These are phyloP conservation scores for Tethya wilhelma DNA, from an alignment of 37 sponge, comb jelly and placozoan species.

Conservation along the genomic window DNA sequence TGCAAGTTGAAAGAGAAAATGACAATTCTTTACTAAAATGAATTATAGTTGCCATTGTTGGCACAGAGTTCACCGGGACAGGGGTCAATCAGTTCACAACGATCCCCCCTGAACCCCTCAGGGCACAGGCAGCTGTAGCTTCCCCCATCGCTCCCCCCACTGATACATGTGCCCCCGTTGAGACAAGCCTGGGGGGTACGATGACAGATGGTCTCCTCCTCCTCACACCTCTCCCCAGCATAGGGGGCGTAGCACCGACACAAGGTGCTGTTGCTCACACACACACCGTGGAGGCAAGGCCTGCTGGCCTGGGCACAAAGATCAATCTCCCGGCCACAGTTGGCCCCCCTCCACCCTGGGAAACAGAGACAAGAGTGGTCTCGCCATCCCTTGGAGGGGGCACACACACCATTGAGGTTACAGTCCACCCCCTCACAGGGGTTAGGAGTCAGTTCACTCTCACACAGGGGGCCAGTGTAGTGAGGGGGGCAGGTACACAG, in stretches of 20 bases:
- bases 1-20: too few relatives aligned
- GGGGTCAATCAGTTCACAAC: not conserved
- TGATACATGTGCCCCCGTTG: slow-evolving; percentile 13
- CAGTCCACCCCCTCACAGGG: slow-evolving; percentile 11
- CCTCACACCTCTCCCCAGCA: not conserved
- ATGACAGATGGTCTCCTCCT: not conserved
- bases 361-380: slow-evolving; percentile 16
- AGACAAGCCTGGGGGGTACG: slow-evolving; percentile 22
- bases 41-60: slow-evolving; percentile 39
- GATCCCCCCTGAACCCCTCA: slow-evolving; percentile 2
- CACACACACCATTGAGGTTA: slow-evolving; percentile 1
- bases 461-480: slow-evolving; percentile 44
- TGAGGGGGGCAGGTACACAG: slow-evolving; percentile 23
- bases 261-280: not conserved
- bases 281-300: slow-evolving; percentile 10
- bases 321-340: slow-evolving; percentile 16
- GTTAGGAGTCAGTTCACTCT: not conserved
- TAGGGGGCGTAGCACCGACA: slow-evolving; percentile 4
- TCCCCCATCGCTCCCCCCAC: too few relatives aligned
- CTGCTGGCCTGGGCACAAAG: not conserved
- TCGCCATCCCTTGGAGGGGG: not conserved
- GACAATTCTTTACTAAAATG: too few relatives aligned
- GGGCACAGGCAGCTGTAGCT: slow-evolving; percentile 34
- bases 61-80: not conserved
- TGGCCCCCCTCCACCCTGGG: slow-evolving; percentile 6